Conservation (phyloP, 1,140 invertebrate genomes). For the Drosophila grimshawi region DNA sequence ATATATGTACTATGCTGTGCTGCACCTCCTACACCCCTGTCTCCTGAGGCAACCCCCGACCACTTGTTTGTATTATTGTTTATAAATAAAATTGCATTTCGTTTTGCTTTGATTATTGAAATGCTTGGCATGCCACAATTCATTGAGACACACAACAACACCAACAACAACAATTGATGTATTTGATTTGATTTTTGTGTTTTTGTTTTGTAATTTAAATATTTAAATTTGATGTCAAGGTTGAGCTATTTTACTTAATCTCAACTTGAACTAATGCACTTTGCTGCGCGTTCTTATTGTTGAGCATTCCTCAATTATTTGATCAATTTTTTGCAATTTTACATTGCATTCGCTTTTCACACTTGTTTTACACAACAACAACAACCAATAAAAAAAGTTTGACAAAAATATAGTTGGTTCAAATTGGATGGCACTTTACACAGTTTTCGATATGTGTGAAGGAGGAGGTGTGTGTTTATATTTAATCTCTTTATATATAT, state of each 20-base stretch:
- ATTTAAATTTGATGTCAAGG: constrained; percentile 67
- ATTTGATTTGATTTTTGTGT: constrained; percentile 12
- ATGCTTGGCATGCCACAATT: constrained; percentile 43
- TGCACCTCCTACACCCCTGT: neutral
- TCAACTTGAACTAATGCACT: constrained; percentile 8
- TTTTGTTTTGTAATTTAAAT: constrained; percentile 24
- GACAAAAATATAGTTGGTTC: neutral
- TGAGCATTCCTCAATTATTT: neutral
- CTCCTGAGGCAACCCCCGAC: constrained; percentile 1
- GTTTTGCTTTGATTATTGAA: constrained; percentile 41
- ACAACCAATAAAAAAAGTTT: constrained; percentile 1
- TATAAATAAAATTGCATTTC: constrained; percentile 48
- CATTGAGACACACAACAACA: constrained; percentile 1
- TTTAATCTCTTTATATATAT: neutral
- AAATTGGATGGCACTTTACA: neutral
- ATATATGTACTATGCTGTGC: constrained; percentile 16
- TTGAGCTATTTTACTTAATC: constrained; percentile 42
- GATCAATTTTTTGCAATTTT: constrained; percentile 4
- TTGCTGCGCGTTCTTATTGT: neutral
- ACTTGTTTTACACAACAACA: constrained; percentile 4
- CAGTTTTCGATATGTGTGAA: neutral
- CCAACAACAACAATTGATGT: constrained; percentile 10
- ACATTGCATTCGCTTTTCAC: neutral
- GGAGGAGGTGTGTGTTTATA: neutral
- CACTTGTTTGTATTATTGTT: constrained; percentile 39